Evolutionary conservation across 1,140 invertebrate genomes (phyloP).

Genomic region (Carposina sasakii): DNA sequence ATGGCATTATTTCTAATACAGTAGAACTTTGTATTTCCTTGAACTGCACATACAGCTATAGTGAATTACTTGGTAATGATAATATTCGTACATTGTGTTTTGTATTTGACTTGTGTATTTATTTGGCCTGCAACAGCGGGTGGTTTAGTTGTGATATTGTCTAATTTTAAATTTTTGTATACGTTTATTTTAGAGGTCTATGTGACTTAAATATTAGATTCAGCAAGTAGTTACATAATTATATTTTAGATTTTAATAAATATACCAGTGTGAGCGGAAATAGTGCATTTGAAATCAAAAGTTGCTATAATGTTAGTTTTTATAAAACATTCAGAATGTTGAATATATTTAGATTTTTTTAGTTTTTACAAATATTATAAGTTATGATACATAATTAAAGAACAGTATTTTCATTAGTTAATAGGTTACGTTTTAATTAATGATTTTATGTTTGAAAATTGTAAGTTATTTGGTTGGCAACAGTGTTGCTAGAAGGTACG

Average conservation of each 20-base stretch:
- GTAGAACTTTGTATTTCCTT: too few species aligned
- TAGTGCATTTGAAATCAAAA: constrained; percentile 36
- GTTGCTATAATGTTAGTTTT: too few species aligned
- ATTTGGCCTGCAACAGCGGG: constrained; percentile 45
- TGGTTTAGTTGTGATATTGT: constrained; percentile 69
- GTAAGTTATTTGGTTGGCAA: constrained; percentile 15
- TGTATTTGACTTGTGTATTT: constrained; percentile 52
- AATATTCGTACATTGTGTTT: too few species aligned
- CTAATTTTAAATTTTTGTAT: constrained; percentile 67
- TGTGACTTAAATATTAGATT: constrained; percentile 62
- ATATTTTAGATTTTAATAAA: constrained; percentile 38
- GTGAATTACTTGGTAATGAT: too few species aligned
- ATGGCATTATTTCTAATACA: too few species aligned
- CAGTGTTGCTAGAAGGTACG: constrained; percentile 29
- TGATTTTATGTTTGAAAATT: constrained; percentile 28
- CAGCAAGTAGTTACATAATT: constrained; percentile 38
- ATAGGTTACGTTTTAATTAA: constrained; percentile 37
- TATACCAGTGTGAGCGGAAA: constrained; percentile 38
- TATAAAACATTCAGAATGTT: constrained; percentile 37
- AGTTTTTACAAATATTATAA: constrained; percentile 54
- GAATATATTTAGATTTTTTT: constrained; percentile 30
- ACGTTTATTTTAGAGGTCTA: constrained; percentile 58
- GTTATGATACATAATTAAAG: constrained; percentile 52
- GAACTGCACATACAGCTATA: too few species aligned
- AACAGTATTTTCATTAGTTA: constrained; percentile 66